phyloP scores from a whole-genome alignment of 2,113 vertebrate genomes.

The Martes martes region DNA sequence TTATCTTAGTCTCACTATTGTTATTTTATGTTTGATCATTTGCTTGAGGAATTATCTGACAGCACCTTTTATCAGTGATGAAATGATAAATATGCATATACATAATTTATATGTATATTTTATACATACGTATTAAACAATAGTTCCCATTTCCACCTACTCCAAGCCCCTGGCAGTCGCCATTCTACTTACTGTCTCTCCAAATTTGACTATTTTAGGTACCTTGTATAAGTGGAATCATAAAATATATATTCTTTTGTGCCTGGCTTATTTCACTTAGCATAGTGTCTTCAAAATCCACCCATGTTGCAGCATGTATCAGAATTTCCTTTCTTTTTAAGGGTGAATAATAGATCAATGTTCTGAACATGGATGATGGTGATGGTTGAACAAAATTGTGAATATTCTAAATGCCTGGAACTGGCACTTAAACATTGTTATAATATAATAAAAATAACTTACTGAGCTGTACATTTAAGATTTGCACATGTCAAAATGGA shows the following conservation, averaged over 20 bases:
- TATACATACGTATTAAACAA: neutral
- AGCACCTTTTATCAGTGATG: neutral
- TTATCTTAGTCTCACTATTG: neutral
- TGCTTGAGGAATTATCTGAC: neutral
- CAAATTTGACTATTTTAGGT: neutral
- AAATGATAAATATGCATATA: no score
- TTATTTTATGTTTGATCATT: constrained; percentile 18
- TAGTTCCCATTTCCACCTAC: neutral
- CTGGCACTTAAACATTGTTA: neutral
- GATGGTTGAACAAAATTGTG: neutral
- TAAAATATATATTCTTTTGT: neutral
- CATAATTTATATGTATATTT: no score
- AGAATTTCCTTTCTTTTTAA: neutral
- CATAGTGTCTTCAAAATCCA: neutral
- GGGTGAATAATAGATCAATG: neutral
- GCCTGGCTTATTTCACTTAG: neutral
- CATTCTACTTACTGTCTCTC: neutral
- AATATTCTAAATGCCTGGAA: neutral
- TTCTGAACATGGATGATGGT: neutral
- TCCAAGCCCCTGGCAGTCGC: neutral
- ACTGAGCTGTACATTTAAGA: neutral
- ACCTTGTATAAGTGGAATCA: neutral
- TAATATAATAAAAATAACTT: neutral
- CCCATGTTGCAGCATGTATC: neutral
- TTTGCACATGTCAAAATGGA: neutral